Evolutionary conservation across 2,888 invertebrate species (phyloP).

Genomic region (Euproctis similis): DNA sequence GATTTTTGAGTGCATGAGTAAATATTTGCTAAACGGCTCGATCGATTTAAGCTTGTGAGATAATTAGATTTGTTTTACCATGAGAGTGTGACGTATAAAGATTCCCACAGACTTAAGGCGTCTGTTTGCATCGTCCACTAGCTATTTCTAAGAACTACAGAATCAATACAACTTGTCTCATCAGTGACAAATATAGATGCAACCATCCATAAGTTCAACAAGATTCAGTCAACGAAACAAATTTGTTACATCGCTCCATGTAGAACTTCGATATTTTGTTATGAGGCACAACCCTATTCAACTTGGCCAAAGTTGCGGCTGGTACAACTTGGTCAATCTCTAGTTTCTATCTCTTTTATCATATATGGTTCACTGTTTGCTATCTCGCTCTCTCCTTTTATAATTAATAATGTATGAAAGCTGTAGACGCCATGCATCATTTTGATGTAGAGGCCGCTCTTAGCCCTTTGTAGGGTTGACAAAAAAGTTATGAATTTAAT

Average conservation of each 20-base stretch:
- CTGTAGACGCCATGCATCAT: constrained; percentile 55
- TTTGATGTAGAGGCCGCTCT: constrained; percentile 44
- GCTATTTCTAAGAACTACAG: neutral
- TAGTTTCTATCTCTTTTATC: constrained; percentile 20
- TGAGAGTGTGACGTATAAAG: no score
- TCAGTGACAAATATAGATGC: constrained; percentile 12
- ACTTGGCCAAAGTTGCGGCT: constrained; percentile 26
- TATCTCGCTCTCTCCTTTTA: constrained; percentile 37
- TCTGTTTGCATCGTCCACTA: no score
- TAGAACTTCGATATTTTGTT: constrained; percentile 25
- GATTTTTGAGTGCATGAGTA: no score
- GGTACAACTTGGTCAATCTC: constrained; percentile 34
- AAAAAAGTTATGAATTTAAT: constrained; percentile 40
- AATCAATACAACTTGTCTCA: constrained; percentile 1
- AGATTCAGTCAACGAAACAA: constrained; percentile 17
- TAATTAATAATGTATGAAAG: constrained; percentile 68
- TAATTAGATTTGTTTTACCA: no score
- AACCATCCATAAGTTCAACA: no score
- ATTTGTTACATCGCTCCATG: constrained; percentile 5
- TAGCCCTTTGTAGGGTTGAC: constrained; percentile 38
- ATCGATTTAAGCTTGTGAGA: no score
- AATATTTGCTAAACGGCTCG: no score
- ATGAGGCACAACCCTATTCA: constrained; percentile 27
- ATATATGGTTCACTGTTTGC: constrained; percentile 10
- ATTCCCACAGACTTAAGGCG: no score